Evolutionary conservation across 37 sponge, comb jelly and placozoan species (phyloP).

Genomic region (Haliclona indistincta): DNA sequence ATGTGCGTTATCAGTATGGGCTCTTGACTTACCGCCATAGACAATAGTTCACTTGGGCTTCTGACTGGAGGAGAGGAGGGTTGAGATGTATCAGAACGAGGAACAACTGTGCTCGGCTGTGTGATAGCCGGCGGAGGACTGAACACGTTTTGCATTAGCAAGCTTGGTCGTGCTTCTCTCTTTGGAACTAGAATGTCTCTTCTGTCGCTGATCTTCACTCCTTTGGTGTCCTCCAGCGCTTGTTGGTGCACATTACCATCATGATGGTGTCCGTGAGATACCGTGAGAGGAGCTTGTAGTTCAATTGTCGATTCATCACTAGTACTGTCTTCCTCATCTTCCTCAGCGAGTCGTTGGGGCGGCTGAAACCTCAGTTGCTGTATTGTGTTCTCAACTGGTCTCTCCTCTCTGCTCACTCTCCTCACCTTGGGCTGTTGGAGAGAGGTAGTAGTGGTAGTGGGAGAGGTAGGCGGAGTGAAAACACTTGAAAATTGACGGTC

Average conservation of each 20-base stretch:
- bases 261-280: conserved; percentile 1
- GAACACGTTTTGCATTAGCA: not conserved
- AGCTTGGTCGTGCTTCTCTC: not conserved
- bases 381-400: not conserved
- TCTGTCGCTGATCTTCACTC: conserved; percentile 16
- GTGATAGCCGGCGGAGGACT: not conserved
- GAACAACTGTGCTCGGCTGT: not conserved
- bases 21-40: not conserved
- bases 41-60: not conserved
- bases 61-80: not conserved
- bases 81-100: not conserved
- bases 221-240: conserved; percentile 33
- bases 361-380: not conserved
- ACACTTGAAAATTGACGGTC: conserved; percentile 6
- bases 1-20: not conserved
- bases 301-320: conserved; percentile 12
- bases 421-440: not conserved
- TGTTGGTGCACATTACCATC: conserved; percentile 48
- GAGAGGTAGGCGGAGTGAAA: not conserved
- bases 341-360: not conserved
- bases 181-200: conserved; percentile 11
- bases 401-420: not conserved
- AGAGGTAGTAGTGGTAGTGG: not conserved
- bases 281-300: conserved; percentile 10
- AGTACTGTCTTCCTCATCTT: not conserved